Evolutionary conservation across 2,113 vertebrate genomes (phyloP).

Genomic region (Ailurus styani): DNA sequence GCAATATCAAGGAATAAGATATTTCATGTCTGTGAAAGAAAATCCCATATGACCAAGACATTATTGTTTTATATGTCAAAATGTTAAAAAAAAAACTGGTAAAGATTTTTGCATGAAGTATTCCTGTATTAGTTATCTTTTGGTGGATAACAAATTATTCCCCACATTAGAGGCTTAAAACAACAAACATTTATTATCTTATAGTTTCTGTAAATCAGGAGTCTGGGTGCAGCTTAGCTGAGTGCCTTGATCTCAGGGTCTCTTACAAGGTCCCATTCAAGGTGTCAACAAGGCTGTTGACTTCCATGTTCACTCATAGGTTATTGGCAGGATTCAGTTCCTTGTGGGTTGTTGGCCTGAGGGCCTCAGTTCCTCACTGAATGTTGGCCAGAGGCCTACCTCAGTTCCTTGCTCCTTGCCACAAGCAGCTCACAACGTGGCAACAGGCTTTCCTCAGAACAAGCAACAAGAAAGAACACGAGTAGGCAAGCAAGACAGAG

Average conservation of each 20-base stretch:
- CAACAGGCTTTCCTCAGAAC: not conserved
- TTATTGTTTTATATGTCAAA: slow-evolving; percentile 7
- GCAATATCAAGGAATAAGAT: slow-evolving; percentile 13
- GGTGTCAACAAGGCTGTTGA: not conserved
- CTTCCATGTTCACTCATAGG: not conserved
- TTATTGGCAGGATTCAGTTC: not conserved
- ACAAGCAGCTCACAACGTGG: not conserved
- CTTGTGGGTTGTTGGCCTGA: not conserved
- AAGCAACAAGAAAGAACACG: not conserved
- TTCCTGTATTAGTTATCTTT: not conserved
- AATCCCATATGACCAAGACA: not conserved
- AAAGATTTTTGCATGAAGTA: not conserved
- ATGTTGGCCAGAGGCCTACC: not conserved
- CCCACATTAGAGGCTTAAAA: not conserved
- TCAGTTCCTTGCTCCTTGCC: not conserved
- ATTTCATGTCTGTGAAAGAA: not conserved
- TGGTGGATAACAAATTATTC: not conserved
- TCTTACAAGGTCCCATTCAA: not conserved
- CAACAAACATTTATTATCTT: not conserved
- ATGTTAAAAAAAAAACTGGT: slow-evolving; percentile 9
- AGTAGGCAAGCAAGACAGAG: not conserved
- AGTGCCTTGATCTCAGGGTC: not conserved
- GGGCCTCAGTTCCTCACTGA: not conserved
- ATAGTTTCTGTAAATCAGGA: not conserved
- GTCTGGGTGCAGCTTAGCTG: not conserved